phyloP scores from a whole-genome alignment of 1,140 invertebrate species.

The Platorchestia sp. region DNA sequence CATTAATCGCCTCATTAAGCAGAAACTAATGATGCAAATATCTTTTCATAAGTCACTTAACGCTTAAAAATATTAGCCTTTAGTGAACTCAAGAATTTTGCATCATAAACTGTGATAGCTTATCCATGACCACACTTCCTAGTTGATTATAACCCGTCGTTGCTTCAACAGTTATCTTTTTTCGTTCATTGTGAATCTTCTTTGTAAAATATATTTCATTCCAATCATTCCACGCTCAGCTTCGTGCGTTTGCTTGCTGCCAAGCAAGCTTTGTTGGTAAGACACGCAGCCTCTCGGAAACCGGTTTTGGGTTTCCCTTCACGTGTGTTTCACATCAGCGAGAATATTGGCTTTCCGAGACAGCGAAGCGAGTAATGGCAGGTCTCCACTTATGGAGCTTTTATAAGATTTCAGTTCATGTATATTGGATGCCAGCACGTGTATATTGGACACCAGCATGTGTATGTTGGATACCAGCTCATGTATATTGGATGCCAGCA shows the following conservation, averaged over 20 bases:
- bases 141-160: neutral
- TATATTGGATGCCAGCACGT: neutral
- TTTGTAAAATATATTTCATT: neutral
- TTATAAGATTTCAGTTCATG: neutral
- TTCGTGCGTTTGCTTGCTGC: neutral
- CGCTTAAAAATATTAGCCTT: neutral
- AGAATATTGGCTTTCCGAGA: neutral
- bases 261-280: neutral
- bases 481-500: too few species aligned
- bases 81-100: neutral
- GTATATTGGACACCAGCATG: too few species aligned
- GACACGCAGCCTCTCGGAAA: neutral
- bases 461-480: too few species aligned
- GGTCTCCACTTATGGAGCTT: neutral
- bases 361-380: neutral
- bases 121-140: neutral
- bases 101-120: neutral
- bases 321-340: neutral
- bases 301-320: neutral
- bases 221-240: neutral
- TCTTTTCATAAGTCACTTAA: neutral
- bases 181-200: neutral
- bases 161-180: neutral
- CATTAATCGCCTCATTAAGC: neutral
- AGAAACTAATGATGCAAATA: neutral